phyloP scores from a whole-genome alignment of 2,888 invertebrate genomes.

The Drosophila pseudotakahashii region DNA sequence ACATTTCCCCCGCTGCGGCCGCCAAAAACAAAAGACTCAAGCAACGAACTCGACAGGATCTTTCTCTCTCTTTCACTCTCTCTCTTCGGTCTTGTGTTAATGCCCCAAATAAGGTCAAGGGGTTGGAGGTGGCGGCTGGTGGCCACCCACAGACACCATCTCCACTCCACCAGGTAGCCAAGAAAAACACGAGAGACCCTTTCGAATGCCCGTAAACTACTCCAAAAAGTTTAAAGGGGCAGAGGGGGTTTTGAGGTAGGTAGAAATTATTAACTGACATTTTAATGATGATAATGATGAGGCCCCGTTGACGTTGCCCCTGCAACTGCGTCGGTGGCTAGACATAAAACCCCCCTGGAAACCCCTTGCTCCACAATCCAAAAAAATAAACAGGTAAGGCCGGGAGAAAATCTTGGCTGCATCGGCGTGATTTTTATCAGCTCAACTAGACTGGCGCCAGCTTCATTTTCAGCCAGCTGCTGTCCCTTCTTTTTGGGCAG shows the following conservation, averaged over 20 bases:
- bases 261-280: slow-evolving; percentile 81
- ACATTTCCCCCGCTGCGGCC: slow-evolving; percentile 52
- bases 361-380: slow-evolving; percentile 22
- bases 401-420: slow-evolving; percentile 38
- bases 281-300: slow-evolving; percentile 82
- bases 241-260: slow-evolving; percentile 37
- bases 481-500: slow-evolving; percentile 45
- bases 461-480: slow-evolving; percentile 34
- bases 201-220: slow-evolving; percentile 64
- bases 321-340: slow-evolving; percentile 81
- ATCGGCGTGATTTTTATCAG: slow-evolving; percentile 82
- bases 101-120: slow-evolving; percentile 29
- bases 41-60: slow-evolving; percentile 70
- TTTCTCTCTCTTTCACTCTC: not conserved
- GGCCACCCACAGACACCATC: slow-evolving; percentile 38
- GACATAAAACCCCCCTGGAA: slow-evolving; percentile 61
- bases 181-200: slow-evolving; percentile 43
- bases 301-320: slow-evolving; percentile 63
- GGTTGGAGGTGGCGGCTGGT: slow-evolving; percentile 12
- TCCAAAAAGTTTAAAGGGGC: slow-evolving; percentile 54
- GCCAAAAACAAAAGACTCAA: slow-evolving; percentile 75
- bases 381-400: slow-evolving; percentile 36
- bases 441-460: slow-evolving; percentile 76
- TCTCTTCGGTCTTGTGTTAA: not conserved
- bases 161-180: slow-evolving; percentile 43